phyloP scores from a whole-genome alignment of 2,113 vertebrate genomes.

The Mus pahari region DNA sequence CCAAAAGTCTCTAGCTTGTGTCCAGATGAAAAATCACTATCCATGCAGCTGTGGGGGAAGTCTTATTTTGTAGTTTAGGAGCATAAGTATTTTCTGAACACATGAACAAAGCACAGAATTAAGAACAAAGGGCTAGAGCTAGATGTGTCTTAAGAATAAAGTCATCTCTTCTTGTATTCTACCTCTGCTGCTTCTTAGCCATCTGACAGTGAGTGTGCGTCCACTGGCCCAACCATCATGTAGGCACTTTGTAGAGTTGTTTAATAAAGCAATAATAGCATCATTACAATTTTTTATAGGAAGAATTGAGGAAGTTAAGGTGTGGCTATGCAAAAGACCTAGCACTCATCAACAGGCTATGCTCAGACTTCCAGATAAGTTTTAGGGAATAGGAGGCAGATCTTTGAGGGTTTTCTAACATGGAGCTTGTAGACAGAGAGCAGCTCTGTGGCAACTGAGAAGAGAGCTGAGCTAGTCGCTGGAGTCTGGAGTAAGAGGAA shows the following conservation, averaged over 20 bases:
- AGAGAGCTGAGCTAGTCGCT: not conserved
- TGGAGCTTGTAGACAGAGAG: not conserved
- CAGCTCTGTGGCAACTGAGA: not conserved
- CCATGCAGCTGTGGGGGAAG: not conserved
- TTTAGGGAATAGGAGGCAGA: not conserved
- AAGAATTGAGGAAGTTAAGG: slow-evolving; percentile 21
- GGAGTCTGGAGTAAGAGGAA: not conserved
- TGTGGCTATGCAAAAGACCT: not conserved
- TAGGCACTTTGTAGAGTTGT: not conserved
- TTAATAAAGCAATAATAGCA: not conserved
- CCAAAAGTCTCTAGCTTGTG: not conserved
- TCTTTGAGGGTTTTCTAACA: not conserved
- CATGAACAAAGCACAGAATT: not conserved
- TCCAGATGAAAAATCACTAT: not conserved
- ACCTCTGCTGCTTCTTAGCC: not conserved
- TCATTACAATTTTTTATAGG: not conserved
- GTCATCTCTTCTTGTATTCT: not conserved
- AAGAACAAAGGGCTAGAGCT: not conserved
- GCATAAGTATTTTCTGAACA: not conserved
- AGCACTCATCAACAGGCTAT: not conserved
- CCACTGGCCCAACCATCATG: not conserved
- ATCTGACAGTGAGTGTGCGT: not conserved
- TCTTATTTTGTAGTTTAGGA: not conserved
- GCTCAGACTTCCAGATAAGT: not conserved
- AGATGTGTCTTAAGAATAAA: not conserved